Conservation (phyloP, 92 coral and sea anemone genomes). For the Paragorgia papillata region DNA sequence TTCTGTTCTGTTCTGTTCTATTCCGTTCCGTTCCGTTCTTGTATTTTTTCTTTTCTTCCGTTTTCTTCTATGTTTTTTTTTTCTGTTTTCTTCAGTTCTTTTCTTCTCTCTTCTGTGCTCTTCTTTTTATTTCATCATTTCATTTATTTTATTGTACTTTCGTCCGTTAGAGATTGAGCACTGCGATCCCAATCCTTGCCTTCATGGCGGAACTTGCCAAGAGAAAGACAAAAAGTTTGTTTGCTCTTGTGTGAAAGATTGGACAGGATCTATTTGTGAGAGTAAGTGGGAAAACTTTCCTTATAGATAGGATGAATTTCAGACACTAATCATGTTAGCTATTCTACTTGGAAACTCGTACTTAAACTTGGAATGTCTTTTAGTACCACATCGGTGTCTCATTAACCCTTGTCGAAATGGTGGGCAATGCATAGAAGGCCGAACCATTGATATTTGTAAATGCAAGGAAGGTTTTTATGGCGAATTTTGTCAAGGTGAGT, state of each 20-base stretch:
- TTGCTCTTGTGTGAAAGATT: slow-evolving; percentile 26
- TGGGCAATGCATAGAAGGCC: slow-evolving; percentile 69
- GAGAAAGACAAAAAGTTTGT: slow-evolving; percentile 24
- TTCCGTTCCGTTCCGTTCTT: no score
- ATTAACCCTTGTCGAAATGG: slow-evolving; percentile 89
- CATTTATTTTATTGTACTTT: no score
- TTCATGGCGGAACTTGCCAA: slow-evolving; percentile 32
- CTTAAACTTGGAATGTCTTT: not conserved
- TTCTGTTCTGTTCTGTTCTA: no score
- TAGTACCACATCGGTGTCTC: slow-evolving; percentile 47
- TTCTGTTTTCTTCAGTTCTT: no score
- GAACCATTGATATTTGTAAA: slow-evolving; percentile 9
- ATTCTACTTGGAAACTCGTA: not conserved
- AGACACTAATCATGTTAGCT: no score
- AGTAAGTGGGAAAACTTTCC: slow-evolving; percentile 1
- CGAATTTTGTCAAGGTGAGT: slow-evolving; percentile 21
- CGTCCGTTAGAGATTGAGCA: slow-evolving; percentile 38
- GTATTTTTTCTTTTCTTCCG: no score
- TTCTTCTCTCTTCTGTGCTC: no score
- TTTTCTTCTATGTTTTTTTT: no score
- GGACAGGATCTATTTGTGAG: slow-evolving; percentile 44
- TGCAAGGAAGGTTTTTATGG: slow-evolving; percentile 35
- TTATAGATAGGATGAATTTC: not conserved
- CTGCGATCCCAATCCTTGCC: slow-evolving; percentile 42
- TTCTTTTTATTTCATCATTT: no score